phyloP scores from a whole-genome alignment of 1,140 invertebrate species.

The Gonatopus flavifemur region DNA sequence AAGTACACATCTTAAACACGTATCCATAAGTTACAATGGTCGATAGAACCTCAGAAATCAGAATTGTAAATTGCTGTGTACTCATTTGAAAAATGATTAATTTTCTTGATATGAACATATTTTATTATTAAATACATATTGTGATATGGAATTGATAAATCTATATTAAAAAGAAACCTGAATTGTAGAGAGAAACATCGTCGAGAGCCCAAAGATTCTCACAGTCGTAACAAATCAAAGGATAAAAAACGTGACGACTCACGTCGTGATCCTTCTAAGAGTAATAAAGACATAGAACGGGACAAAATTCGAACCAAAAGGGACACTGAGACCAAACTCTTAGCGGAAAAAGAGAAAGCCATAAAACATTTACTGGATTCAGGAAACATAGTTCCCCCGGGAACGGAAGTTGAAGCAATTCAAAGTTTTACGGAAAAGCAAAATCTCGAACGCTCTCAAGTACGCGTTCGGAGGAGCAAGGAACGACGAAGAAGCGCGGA shows the following conservation, averaged over 20 bases:
- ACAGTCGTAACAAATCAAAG: conserved; percentile 29
- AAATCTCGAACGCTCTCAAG: conserved; percentile 26
- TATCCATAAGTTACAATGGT: too few relatives aligned
- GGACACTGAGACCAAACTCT: conserved; percentile 49
- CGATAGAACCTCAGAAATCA: too few relatives aligned
- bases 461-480: conserved; percentile 16
- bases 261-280: conserved; percentile 52
- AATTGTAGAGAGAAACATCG: conserved; percentile 36
- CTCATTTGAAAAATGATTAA: too few relatives aligned
- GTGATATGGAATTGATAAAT: too few relatives aligned
- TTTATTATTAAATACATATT: too few relatives aligned
- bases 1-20: too few relatives aligned
- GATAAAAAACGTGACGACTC: conserved; percentile 41
- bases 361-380: conserved; percentile 54
- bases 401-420: conserved; percentile 51
- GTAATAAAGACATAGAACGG: conserved; percentile 52
- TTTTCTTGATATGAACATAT: too few relatives aligned
- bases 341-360: conserved; percentile 55
- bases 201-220: conserved; percentile 24
- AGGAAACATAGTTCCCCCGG: conserved; percentile 53
- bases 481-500: conserved; percentile 37
- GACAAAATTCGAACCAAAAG: conserved; percentile 51
- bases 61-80: too few relatives aligned
- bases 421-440: conserved; percentile 48
- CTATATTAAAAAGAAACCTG: too few relatives aligned